Conservation (phyloP, 1,140 invertebrate genomes). For the Drosophila repleta region DNA sequence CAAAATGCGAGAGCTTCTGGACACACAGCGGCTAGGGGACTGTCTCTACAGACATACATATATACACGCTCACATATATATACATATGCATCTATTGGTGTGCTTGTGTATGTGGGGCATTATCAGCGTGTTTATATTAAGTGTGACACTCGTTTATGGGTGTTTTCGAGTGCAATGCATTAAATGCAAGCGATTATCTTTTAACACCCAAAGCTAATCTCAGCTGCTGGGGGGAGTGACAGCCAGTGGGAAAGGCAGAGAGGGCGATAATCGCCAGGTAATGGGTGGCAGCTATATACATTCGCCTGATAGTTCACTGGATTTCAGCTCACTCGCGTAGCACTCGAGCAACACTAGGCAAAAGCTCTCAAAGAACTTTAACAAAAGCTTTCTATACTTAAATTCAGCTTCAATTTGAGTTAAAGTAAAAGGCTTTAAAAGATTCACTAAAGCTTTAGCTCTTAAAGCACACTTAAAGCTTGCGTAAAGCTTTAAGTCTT, state of each 20-base stretch:
- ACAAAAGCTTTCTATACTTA: too few species aligned
- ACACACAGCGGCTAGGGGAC: background rate
- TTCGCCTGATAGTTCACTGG: too few species aligned
- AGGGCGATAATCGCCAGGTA: background rate
- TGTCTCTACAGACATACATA: too few species aligned
- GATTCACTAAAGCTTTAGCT: too few species aligned
- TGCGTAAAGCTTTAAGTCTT: too few species aligned
- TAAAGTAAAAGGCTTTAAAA: too few species aligned
- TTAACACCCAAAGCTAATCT: conserved; percentile 35
- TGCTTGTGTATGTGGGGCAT: background rate
- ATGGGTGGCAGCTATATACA: background rate
- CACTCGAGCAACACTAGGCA: too few species aligned
- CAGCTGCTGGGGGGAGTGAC: conserved; percentile 1
- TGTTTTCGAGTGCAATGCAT: conserved; percentile 33
- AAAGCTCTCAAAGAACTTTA: too few species aligned
- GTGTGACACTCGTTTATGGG: conserved; percentile 28
- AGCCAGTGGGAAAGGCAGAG: background rate
- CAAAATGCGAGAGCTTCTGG: too few species aligned
- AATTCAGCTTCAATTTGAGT: too few species aligned
- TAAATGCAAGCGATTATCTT: conserved; percentile 45
- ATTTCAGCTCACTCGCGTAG: too few species aligned
- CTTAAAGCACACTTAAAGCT: too few species aligned
- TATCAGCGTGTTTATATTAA: conserved; percentile 12
- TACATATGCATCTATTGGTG: background rate
- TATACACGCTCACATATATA: background rate